Conservation (phyloP, 2,113 vertebrate species). For the Percina caprodes region DNA sequence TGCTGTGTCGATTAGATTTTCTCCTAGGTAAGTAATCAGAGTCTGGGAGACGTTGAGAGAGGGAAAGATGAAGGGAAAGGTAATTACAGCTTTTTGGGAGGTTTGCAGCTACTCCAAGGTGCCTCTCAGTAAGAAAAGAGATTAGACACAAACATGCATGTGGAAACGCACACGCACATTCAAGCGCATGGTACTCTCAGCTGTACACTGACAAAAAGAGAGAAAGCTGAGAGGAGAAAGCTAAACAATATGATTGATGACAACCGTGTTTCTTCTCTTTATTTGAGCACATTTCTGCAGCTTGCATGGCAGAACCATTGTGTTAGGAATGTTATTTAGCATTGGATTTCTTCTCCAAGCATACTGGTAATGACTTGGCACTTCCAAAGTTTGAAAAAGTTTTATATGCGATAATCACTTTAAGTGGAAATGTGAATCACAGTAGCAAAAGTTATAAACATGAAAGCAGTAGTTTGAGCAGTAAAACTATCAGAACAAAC, state of each 20-base stretch:
- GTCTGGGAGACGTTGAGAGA: slow-evolving; percentile 42
- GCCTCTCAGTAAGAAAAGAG: slow-evolving; percentile 47
- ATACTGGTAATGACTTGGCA: slow-evolving; percentile 17
- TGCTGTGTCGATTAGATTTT: slow-evolving; percentile 83
- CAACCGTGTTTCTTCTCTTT: slow-evolving; percentile 37
- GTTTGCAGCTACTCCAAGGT: slow-evolving; percentile 66
- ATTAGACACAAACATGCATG: slow-evolving; percentile 52
- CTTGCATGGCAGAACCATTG: slow-evolving; percentile 3
- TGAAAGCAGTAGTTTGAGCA: neutral
- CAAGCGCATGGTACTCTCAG: neutral
- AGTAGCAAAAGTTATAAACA: slow-evolving; percentile 1
- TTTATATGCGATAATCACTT: slow-evolving; percentile 19
- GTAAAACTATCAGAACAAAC: slow-evolving; percentile 17
- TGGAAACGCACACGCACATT: neutral
- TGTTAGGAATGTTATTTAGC: slow-evolving; percentile 26
- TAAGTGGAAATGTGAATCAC: slow-evolving; percentile 11
- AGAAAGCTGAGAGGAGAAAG: neutral
- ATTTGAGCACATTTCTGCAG: slow-evolving; percentile 24
- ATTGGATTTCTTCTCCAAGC: slow-evolving; percentile 24
- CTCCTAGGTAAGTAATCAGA: slow-evolving; percentile 80
- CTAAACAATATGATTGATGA: slow-evolving; percentile 59
- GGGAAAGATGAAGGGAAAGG: slow-evolving; percentile 76
- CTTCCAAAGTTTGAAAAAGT: slow-evolving; percentile 10
- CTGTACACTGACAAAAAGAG: slow-evolving; percentile 7
- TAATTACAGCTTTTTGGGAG: slow-evolving; percentile 77